Base-by-base conservation (phyloP, 2,113 vertebrate genomes). In the Excalfactoria chinensis region DNA sequence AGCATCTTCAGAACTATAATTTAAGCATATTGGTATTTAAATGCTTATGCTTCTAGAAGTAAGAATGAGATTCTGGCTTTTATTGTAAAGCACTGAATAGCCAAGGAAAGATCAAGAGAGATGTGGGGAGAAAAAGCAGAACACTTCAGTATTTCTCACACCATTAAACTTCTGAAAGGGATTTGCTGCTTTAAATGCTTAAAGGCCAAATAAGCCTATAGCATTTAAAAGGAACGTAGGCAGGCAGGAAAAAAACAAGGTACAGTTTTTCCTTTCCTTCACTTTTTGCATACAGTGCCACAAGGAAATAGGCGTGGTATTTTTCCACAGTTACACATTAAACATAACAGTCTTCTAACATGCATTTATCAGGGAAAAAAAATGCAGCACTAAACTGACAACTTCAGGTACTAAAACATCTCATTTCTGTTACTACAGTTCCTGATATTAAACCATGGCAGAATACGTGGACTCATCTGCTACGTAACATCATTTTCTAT, bases 191-290 rank as follows among this genome's bases (percentile, higher is more conserved):
- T 43, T 58, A 86, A 64, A 14, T 9, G 22, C 77, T n/a, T 55
- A 60, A 80, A 71, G n/a, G 35, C 53, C 67, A 91, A 46, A 3
- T 30, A 62, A 75, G 51, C 55, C 53, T 51, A 23, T 8, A 81
- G 25, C 3, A 1, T 58, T 86, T n/a, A 62, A 40, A 25, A 81
- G 22, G 5, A 82, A 10, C 34, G 63, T 25, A 46, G 25, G 72
- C 3, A 83, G 25, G 17, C 58, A 79, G 14, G 35, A 84, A 63
- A 34, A 0, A 71, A 0, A 0, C 3, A 86, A 76, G 3, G 17
- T 41, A 34, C 13, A 23, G 21, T 13, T 40, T 35, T 75, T 48
- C 53, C 28, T 3, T 43, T 68, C 11, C 15, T n/a, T 75, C 17
- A 25, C 35, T 77, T 80, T 62, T 34, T 71, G 41, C 37, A 22